Evolutionary conservation across 2,888 invertebrate species (phyloP), one percentile per base, ranked within the genome.

Genomic region (Drosophila borealis): DNA sequence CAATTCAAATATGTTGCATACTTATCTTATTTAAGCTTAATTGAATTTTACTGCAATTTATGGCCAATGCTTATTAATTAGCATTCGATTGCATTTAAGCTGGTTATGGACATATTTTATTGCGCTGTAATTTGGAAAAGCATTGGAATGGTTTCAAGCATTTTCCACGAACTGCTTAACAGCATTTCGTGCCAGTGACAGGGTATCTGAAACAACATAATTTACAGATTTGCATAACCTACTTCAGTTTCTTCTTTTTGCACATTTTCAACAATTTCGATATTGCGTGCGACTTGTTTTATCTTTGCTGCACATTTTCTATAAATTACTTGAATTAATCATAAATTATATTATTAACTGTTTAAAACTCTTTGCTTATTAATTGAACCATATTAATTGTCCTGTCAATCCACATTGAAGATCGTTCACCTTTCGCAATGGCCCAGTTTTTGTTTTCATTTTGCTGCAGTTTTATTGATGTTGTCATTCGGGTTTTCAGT

Each of bases 51-150:
- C 55, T 66, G 14, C 46, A 61, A 61, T 74, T 60, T 71, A 67
- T 57, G 14, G 17, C 2, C 44, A 45, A 48, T 49, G 45, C 54
- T 56, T 62, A 65, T 75, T 63, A 66, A 65, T 51, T 39, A 11
- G 39, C 48, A 63, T 49, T 42, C 13, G 59, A 79, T 66, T 61
- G 48, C 17, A 64, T 62, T 76, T 48, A 68, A 68, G 65, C 72
- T 65, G 76, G 63, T 75, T 75, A 72, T 61, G 36, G 11, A 2
- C 51, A 53, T 44, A 68, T 50, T 51, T 39, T 25, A 25, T 39
- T 54, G 25, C 46, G 34, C 46, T 46, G 10, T 10, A 36, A 55
- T 51, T 37, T 29, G 39, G 9, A 2, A 5, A 42, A 29, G 41
- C 8, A 57, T 17, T 68, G 33, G 8, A 48, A 29, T 41, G 10